Evolutionary conservation across 92 coral and sea anemone genomes (phyloP).

Genomic region (Paragorgia papillata): DNA sequence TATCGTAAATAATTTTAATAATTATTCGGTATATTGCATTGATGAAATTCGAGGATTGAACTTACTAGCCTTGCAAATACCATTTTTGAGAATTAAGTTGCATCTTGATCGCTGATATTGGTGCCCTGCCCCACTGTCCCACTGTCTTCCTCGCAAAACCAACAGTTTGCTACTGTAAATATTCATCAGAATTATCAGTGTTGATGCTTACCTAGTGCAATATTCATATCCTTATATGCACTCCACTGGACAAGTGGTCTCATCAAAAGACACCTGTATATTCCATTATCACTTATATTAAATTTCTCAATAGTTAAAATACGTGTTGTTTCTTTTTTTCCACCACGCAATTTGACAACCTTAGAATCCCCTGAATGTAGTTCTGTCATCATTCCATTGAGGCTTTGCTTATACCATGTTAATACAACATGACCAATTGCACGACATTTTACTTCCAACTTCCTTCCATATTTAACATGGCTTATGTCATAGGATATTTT

Average conservation of each 20-base stretch:
- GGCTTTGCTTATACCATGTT: neutral
- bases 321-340: neutral
- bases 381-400: neutral
- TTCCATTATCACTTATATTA: constrained; percentile 2
- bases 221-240: neutral
- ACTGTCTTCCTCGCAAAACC: no score
- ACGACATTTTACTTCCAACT: neutral
- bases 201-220: constrained; percentile 16
- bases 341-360: neutral
- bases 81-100: no score
- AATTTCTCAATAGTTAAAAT: constrained; percentile 17
- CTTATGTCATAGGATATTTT: neutral
- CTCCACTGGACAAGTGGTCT: constrained; percentile 32
- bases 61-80: no score
- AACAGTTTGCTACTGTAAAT: no score
- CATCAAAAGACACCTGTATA: constrained; percentile 14
- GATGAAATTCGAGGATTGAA: no score
- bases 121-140: no score
- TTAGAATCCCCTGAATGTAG: neutral
- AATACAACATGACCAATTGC: constrained; percentile 1
- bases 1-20: no score
- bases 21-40: no score
- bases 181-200: no score
- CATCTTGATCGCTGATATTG: no score
- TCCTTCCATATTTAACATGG: neutral